Base-by-base conservation (phyloP, 2,797 vertebrate genomes). In the Cynopterus sphinx region DNA sequence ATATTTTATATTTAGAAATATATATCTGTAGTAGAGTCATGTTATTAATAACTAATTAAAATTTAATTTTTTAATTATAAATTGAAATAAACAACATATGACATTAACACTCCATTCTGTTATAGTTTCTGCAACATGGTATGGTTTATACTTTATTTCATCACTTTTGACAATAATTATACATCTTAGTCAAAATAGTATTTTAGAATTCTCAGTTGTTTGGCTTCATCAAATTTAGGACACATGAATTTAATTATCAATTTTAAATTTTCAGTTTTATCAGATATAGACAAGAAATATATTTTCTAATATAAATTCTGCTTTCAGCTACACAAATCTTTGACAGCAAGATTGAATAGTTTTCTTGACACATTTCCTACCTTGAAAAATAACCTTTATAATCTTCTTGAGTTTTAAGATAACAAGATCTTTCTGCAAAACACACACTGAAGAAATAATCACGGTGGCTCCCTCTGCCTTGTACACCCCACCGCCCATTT, bases 301-400 rank as follows among this genome's bases (percentile, higher is more conserved):
- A 95, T 94, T 92, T 95, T 93, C 78, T 87, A 93, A 81, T 88
- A 93, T 78, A 93, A 90, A 96, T 87, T 92, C 63, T 95, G 63
- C 87, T 94, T 93, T 87, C 46, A 94, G 81, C 77, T 79, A 73
- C 65, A 96, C 26, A 94, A 77, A 53, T 94, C 65, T 90, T 90
- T 96, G 94, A 95, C 93, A 96, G 87, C 19, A 82, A 95, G 91
- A 98, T 68, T 92, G 93, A 97, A 24, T 68, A 74, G 71, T 22
- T 4, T 84, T 75, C 87, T 78, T 68, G 3, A 89, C 19, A 93
- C 39, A 78, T 90, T 67, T 41, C n/a, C 67, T 92, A 86, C 83
- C 65, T 95, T 95, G 93, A 97, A 90, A 95, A 96, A 94, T 94
- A 96, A 94, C 94, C 90, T 97, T 94, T 97, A 90, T 94, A 96